Evolutionary conservation across 2,888 invertebrate species (phyloP).

Genomic region (Pyrrhia umbra): DNA sequence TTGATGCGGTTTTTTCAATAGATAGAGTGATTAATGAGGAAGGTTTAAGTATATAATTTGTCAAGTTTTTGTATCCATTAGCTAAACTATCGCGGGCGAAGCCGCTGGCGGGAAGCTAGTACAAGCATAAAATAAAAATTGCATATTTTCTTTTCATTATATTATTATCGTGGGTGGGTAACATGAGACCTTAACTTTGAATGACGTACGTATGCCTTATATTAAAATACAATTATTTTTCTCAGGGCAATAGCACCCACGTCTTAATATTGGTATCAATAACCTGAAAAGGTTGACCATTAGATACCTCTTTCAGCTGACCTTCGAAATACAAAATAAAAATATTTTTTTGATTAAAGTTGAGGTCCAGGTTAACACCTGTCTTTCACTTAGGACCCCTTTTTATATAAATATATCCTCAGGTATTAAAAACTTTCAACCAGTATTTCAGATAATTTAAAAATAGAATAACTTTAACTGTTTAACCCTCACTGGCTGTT

Average conservation of each 20-base stretch:
- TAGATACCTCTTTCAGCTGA: neutral
- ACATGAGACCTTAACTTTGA: neutral
- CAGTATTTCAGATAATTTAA: neutral
- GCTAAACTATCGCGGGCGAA: no score
- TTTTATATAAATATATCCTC: neutral
- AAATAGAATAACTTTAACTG: neutral
- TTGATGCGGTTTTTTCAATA: no score
- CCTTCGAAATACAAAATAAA: neutral
- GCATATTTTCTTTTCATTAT: neutral
- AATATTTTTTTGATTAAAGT: neutral
- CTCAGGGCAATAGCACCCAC: slow-evolving; percentile 3
- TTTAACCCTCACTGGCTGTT: neutral
- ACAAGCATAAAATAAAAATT: no score
- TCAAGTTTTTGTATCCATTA: no score
- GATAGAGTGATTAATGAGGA: no score
- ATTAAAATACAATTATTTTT: neutral
- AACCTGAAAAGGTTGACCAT: neutral
- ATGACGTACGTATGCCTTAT: neutral
- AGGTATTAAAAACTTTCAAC: neutral
- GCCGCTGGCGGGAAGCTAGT: no score
- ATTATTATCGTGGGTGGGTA: neutral
- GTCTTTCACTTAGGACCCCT: neutral
- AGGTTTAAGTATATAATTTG: no score
- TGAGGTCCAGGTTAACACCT: neutral
- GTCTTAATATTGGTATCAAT: neutral